A percentile compares a stretch with the other conserved stretches of the same genome.
Conservation (phyloP, 2,113 vertebrate species). For the Microcebus ravelobensis region DNA sequence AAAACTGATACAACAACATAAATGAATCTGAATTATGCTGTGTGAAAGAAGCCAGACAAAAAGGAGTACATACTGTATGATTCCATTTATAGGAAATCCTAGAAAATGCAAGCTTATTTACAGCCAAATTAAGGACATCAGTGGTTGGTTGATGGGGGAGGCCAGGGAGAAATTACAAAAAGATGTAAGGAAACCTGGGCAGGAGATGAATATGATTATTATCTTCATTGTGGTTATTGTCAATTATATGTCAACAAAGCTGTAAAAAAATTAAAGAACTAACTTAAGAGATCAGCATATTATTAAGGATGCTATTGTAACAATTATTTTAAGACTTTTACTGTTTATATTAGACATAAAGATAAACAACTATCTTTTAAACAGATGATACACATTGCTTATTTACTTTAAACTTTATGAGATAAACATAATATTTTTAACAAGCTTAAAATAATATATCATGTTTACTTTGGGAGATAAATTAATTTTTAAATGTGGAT, state of each 20-base stretch:
- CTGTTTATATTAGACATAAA: neutral
- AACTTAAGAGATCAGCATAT: neutral
- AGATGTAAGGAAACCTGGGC: neutral
- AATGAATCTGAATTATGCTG: too few relatives aligned
- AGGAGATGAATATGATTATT: neutral
- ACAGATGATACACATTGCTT: neutral
- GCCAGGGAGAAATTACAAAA: neutral
- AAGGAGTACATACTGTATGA: neutral
- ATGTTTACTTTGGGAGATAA: neutral
- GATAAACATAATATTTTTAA: neutral
- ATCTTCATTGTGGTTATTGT: neutral
- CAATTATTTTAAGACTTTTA: neutral
- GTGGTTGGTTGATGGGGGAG: neutral
- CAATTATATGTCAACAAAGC: neutral
- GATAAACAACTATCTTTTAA: slow-evolving; percentile 1
- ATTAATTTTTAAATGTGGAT: neutral
- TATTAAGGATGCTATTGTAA: neutral
- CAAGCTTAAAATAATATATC: neutral
- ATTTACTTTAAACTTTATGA: neutral
- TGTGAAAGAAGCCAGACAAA: neutral
- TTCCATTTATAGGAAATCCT: neutral
- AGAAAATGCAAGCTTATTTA: neutral
- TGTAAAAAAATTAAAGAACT: neutral
- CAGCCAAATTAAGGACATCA: neutral
- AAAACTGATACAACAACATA: too few relatives aligned